Evolutionary conservation across 23 tunicate genomes (phyloP).

Genomic region (Styela clava): DNA sequence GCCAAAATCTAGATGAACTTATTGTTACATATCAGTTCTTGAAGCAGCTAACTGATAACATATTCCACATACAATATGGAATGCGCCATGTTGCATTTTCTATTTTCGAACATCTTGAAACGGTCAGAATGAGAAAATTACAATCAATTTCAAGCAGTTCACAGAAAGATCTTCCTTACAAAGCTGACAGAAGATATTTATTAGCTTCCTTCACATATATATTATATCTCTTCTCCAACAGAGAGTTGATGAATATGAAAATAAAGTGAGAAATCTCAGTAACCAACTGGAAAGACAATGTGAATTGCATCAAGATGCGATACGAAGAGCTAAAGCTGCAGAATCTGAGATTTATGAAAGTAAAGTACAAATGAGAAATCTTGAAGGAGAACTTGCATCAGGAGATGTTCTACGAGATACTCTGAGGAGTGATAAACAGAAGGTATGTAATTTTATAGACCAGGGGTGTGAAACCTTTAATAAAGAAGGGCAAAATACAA

Average conservation of each 20-base stretch:
- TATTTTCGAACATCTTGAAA: no score
- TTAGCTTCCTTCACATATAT: no score
- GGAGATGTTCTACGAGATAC: slow-evolving; percentile 87
- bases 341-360: slow-evolving; percentile 52
- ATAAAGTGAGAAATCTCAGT: slow-evolving; percentile 41
- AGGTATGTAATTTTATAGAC: slow-evolving; percentile 40
- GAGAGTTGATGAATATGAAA: slow-evolving; percentile 61
- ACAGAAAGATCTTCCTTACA: no score
- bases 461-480: no score
- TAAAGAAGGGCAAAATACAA: neutral
- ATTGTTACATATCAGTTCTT: no score
- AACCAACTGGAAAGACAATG: slow-evolving; percentile 81
- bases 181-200: no score
- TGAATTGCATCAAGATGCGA: slow-evolving; percentile 81
- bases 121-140: no score
- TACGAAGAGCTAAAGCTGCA: slow-evolving; percentile 67
- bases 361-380: slow-evolving; percentile 50
- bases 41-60: no score
- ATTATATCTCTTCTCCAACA: slow-evolving; percentile 9
- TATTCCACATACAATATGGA: no score
- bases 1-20: no score
- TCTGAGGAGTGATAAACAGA: slow-evolving; percentile 73
- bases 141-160: no score
- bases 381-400: slow-evolving; percentile 77
- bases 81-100: no score